Percentiles rank a stretch among this genome's conserved stretches.
Evolutionary conservation across 2,888 invertebrate genomes (phyloP).

Genomic region (Drosophila formosana): DNA sequence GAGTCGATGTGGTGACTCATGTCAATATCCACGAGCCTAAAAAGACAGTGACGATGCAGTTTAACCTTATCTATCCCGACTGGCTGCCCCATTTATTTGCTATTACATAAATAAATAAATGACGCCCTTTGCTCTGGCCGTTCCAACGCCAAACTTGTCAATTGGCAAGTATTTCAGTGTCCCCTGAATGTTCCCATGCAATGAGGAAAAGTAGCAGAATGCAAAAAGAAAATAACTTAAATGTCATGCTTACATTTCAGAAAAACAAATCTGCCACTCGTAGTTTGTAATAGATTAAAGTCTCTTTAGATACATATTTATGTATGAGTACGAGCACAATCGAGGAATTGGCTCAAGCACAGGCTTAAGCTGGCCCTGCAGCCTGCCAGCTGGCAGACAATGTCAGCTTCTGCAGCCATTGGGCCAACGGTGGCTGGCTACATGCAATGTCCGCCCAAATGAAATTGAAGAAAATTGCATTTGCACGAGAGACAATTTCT

Average conservation of each 20-base stretch:
- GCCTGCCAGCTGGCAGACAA: slow-evolving; percentile 67
- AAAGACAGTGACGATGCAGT: slow-evolving; percentile 54
- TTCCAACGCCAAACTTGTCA: slow-evolving; percentile 38
- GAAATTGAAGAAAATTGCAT: slow-evolving; percentile 82
- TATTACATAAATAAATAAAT: slow-evolving; percentile 48
- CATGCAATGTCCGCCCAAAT: slow-evolving; percentile 73
- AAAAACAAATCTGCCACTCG: slow-evolving; percentile 74
- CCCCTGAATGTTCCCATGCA: slow-evolving; percentile 14
- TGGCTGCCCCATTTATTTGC: slow-evolving; percentile 46
- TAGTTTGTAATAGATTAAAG: slow-evolving; percentile 75
- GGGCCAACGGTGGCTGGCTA: slow-evolving; percentile 38
- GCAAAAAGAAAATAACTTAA: slow-evolving; percentile 65
- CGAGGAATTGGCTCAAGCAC: slow-evolving; percentile 36
- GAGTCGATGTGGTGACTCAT: slow-evolving; percentile 38
- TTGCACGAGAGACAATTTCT: slow-evolving; percentile 80
- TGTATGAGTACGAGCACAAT: slow-evolving; percentile 23
- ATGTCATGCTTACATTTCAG: slow-evolving; percentile 74
- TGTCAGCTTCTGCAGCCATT: slow-evolving; percentile 34
- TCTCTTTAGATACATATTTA: slow-evolving; percentile 40
- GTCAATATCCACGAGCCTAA: slow-evolving; percentile 57
- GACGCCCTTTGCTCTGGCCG: slow-evolving; percentile 37
- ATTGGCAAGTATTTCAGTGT: slow-evolving; percentile 30
- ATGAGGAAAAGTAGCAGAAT: slow-evolving; percentile 27
- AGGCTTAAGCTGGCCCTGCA: slow-evolving; percentile 28
- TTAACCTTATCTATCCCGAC: slow-evolving; percentile 48